These are phyloP conservation scores for Trichechus manatus DNA, from an alignment of 2,113 vertebrate genomes.

Conservation along the genomic window DNA sequence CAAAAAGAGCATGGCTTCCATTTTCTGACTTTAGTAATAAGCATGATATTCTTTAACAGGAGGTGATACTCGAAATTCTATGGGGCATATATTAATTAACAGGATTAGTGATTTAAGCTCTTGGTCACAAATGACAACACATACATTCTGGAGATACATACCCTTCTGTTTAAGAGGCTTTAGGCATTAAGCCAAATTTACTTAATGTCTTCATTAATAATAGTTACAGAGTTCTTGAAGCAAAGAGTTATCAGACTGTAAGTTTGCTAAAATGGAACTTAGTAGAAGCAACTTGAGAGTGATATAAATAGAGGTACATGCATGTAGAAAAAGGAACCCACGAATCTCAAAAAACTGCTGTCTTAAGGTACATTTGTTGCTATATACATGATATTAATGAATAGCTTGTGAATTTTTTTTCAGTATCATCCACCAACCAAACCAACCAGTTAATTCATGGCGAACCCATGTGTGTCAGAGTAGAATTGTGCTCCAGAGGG, in stretches of 20 bases:
- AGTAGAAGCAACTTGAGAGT: not conserved
- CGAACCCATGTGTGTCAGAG: not conserved
- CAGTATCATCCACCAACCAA: not conserved
- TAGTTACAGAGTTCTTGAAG: not conserved
- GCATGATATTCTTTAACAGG: not conserved
- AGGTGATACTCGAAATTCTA: not conserved
- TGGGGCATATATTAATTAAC: not conserved
- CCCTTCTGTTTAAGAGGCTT: not conserved
- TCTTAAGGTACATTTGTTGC: not conserved
- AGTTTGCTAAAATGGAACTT: not conserved
- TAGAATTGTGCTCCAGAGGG: not conserved
- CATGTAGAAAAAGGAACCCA: not conserved
- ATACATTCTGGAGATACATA: not conserved
- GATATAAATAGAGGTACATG: not conserved
- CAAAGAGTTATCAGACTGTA: not conserved
- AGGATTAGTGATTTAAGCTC: conserved; percentile 9
- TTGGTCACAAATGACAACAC: conserved; percentile 36
- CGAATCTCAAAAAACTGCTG: not conserved
- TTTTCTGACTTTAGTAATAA: not conserved
- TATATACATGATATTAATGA: not conserved
- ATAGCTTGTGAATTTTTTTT: not conserved
- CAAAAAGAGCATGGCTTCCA: not conserved
- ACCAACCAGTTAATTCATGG: not conserved
- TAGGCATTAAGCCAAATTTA: not conserved
- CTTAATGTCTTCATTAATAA: conserved; percentile 42